Base-by-base conservation (phyloP, 2,797 vertebrate species). In the Argya squamiceps region DNA sequence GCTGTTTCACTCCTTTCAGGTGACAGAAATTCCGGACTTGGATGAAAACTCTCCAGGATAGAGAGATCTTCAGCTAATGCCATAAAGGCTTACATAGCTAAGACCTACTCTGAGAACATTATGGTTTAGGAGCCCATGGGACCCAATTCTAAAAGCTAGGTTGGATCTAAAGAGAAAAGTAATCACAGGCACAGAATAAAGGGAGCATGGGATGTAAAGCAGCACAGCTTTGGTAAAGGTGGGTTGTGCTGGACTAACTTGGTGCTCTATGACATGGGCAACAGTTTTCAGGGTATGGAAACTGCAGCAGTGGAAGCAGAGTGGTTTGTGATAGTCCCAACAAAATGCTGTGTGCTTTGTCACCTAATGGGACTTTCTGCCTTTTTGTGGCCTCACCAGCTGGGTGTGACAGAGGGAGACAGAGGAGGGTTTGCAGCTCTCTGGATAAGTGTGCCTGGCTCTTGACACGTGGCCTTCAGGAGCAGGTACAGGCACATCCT, bases 381-480 rank as follows among this genome's bases (percentile, higher is more conserved):
- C 29, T 71, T 20, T 23, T 14, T 79, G 41, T 34, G 50, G 20
- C 55, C 75, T 89, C 32, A 41, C 2, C 41, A 52, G 64, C 65
- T 75, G 39, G n/a, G 58, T 36, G 65, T 47, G 81, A 29, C 39
- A 43, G 21, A 55, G 43, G 36, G 12, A 36, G 21, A 11, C 20
- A 15, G 46, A 64, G 3, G 6, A 36, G 7, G 85, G 71, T 76
- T 69, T 62, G 55, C 18, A n/a, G 11, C 11, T 70, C 71, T 58
- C 36, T 29, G 64, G 37, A 0, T 44, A 5, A 68, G 18, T 4
- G 14, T 47, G 29, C 34, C 6, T 62, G n/a, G 19, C 71, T 55
- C 36, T 39, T 59, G 52, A 11, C 11, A n/a, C 0, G 0, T 52
- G 65, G 29, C 55, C 24, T 92, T 12, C 26, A 60, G 47, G 32